Base-by-base conservation (phyloP, 2,797 vertebrate genomes). In the Chaetodon trifasciatus region DNA sequence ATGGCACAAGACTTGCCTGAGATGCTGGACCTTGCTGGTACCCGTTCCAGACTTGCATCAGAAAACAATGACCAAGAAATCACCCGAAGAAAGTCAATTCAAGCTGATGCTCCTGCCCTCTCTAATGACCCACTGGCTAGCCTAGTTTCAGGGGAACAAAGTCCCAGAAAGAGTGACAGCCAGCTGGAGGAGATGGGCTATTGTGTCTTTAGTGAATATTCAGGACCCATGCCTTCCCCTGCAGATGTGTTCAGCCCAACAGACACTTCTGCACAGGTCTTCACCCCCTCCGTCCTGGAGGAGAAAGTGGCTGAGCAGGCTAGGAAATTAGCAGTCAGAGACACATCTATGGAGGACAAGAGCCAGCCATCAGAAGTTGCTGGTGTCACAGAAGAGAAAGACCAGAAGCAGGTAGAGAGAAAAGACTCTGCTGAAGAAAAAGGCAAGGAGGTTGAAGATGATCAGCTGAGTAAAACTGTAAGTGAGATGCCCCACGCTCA, bases 141-240 rank as follows among this genome's bases (percentile, higher is more conserved):
- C 64, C 77, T 96, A 12, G 73, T 94, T 72, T 94, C 94, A 74
- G 94, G 94, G 50, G 93, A 96, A 75, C 93, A 89, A 28, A 94
- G 93, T 88, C 95, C 95, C 35, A 88, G 87, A 82, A 96, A 91
- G 93, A 96, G 96, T 61, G 98, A 99, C 53, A 98, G 97, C 86
- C 98, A 99, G 68, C 86, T 97, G 4, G 98, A 99, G 92, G 98
- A 99, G 77, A 93, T 99, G 89, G 98, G 98, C 65, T 99, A 99
- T 88, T 99, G 98, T 93, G 98, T 99, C 85, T 99, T 99, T 86
- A 99, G 97, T 92, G 99, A 99, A 88, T 99, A 99, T 91, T 98
- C 98, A 3, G 98, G 98, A 24, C 98, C 98, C 3, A 96, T 99
- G 84, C 98, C 98, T 6, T 99, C 98, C 24, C 98, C 98, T 62